A percentile compares a stretch with the other conserved stretches of the same genome.
These are phyloP conservation scores for Cygnus olor DNA, from an alignment of 2,797 vertebrate genomes.

Conservation along the genomic window DNA sequence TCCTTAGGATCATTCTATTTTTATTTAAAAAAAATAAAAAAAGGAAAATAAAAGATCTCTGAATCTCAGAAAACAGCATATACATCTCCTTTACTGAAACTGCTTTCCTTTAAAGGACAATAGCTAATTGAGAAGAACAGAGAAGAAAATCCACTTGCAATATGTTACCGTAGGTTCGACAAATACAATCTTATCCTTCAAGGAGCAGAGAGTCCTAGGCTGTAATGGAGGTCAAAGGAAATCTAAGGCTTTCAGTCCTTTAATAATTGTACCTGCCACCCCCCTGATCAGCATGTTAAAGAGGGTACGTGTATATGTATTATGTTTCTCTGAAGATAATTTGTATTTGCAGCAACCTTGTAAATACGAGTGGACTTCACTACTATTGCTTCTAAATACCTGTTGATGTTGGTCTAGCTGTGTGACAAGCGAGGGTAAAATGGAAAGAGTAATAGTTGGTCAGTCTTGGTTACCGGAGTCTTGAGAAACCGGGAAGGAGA, in stretches of 20 bases:
- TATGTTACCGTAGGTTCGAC: background rate
- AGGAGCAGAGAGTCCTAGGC: slow-evolving; percentile 12
- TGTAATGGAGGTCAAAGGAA: slow-evolving; percentile 51
- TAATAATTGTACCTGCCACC: slow-evolving; percentile 30
- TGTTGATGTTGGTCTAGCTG: slow-evolving; percentile 50
- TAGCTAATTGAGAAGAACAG: background rate
- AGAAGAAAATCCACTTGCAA: slow-evolving; percentile 22
- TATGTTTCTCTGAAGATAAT: slow-evolving; percentile 1
- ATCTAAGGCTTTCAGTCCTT: slow-evolving; percentile 20
- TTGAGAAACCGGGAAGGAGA: background rate
- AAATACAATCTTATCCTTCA: slow-evolving; percentile 34
- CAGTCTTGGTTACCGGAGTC: background rate
- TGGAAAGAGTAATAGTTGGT: background rate
- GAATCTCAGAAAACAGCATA: background rate
- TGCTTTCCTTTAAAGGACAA: background rate
- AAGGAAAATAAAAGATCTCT: background rate
- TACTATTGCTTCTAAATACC: slow-evolving; percentile 26
- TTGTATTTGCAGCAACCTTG: slow-evolving; percentile 1
- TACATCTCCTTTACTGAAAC: background rate
- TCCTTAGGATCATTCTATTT: slow-evolving; percentile 13
- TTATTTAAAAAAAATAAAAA: background rate
- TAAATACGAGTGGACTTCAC: background rate
- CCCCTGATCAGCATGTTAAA: slow-evolving; percentile 18
- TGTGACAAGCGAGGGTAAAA: slow-evolving; percentile 5
- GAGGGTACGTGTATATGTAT: background rate